Percentiles rank a stretch among this genome's conserved stretches.
phyloP scores from a whole-genome alignment of 2,113 vertebrate genomes.

The Chionodraco myersi region DNA sequence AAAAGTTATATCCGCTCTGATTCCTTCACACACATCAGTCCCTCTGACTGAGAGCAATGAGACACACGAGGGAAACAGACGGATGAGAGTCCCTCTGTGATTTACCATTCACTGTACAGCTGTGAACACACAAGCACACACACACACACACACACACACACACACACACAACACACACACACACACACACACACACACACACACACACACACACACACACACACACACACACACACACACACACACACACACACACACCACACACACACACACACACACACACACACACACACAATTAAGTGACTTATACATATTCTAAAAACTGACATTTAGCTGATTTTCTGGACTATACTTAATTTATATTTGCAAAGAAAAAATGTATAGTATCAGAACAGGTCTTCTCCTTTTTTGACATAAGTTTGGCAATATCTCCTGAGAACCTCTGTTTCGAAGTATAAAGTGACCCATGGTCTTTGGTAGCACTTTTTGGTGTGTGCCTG shows the following conservation, averaged over 20 bases:
- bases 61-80: constrained; percentile 44
- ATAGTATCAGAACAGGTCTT: no score
- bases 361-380: no score
- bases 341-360: neutral
- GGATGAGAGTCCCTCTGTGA: constrained; percentile 52
- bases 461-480: no score
- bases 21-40: constrained; percentile 74
- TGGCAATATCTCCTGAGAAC: no score
- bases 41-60: constrained; percentile 49
- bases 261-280: neutral
- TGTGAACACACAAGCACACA: neutral
- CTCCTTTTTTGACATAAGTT: no score
- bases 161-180: neutral
- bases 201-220: constrained; percentile 2
- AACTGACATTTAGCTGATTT: no score
- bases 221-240: neutral
- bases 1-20: constrained; percentile 75
- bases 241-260: neutral
- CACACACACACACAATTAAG: no score
- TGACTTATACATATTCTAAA: no score
- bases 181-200: neutral
- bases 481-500: no score
- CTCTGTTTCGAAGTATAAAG: no score
- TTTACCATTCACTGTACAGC: no score
- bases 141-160: constrained; percentile 5